Conservation (phyloP, 2,113 vertebrate genomes). For the Aviceda subcristata region DNA sequence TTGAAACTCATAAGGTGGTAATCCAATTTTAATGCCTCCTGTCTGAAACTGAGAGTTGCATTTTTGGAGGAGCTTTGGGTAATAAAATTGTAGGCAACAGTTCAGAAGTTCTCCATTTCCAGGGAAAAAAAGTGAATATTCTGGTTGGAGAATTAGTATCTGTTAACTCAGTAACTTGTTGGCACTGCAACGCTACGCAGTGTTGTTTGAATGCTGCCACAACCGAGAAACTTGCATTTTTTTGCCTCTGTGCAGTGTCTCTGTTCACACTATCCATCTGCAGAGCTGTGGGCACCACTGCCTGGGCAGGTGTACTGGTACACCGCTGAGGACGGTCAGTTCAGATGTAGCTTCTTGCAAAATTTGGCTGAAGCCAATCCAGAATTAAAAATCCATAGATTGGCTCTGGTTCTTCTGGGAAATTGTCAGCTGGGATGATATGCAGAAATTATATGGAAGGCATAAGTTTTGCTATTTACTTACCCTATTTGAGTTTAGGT, state of each 20-base stretch:
- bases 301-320: neutral
- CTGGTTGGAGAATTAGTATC: neutral
- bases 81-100: neutral
- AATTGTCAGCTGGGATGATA: neutral
- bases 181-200: neutral
- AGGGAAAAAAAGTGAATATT: neutral
- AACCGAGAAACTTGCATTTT: neutral
- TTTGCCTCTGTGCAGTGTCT: neutral
- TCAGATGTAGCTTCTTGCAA: neutral
- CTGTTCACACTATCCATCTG: neutral
- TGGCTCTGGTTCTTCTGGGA: neutral
- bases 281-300: neutral
- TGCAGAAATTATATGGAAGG: neutral
- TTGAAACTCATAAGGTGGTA: neutral
- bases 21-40: neutral
- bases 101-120: neutral
- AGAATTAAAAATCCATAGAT: neutral
- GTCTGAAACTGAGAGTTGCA: neutral
- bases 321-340: neutral
- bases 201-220: neutral
- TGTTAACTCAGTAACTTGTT: neutral
- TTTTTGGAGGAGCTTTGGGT: neutral
- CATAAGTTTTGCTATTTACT: neutral
- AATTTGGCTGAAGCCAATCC: neutral
- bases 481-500: neutral